Evolutionary conservation across 1,140 invertebrate species (phyloP).

Genomic region (Hyles euphorbiae): DNA sequence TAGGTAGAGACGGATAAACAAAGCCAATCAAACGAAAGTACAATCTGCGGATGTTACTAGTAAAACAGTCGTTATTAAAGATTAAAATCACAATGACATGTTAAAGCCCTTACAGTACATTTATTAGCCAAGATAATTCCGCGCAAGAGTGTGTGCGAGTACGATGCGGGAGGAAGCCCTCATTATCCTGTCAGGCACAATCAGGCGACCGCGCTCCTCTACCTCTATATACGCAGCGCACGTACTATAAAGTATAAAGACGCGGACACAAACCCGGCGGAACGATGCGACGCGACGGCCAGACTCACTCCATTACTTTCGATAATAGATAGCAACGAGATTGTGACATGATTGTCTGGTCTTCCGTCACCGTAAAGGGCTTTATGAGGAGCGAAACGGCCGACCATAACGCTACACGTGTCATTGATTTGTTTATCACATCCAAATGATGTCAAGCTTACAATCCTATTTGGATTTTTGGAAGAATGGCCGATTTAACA

Average conservation of each 20-base stretch:
- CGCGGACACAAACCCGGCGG: conserved; percentile 20
- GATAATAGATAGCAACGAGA: conserved; percentile 11
- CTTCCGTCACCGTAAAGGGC: conserved; percentile 8
- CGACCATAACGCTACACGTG: neutral
- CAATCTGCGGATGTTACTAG: too few relatives aligned
- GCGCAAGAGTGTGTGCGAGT: conserved; percentile 45
- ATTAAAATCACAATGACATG: conserved; percentile 4
- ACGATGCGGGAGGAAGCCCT: conserved; percentile 65
- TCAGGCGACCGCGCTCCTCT: conserved; percentile 42
- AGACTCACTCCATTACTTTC: conserved; percentile 15
- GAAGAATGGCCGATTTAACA: too few relatives aligned
- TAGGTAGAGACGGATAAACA: too few relatives aligned
- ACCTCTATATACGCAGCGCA: conserved; percentile 22
- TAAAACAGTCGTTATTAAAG: too few relatives aligned
- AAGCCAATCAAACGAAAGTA: too few relatives aligned
- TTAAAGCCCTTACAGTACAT: conserved; percentile 46
- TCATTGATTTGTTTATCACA: too few relatives aligned
- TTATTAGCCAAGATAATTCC: conserved; percentile 46
- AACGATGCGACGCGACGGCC: conserved; percentile 16
- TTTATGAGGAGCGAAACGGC: neutral
- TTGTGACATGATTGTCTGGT: conserved; percentile 11
- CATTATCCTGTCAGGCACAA: conserved; percentile 71
- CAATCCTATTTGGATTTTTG: too few relatives aligned
- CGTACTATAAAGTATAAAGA: conserved; percentile 36
- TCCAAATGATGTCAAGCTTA: too few relatives aligned